A percentile compares a stretch with the other conserved stretches of the same genome.
Evolutionary conservation across 1,140 invertebrate genomes (phyloP).

Genomic region (Drosophila kohkoa): DNA sequence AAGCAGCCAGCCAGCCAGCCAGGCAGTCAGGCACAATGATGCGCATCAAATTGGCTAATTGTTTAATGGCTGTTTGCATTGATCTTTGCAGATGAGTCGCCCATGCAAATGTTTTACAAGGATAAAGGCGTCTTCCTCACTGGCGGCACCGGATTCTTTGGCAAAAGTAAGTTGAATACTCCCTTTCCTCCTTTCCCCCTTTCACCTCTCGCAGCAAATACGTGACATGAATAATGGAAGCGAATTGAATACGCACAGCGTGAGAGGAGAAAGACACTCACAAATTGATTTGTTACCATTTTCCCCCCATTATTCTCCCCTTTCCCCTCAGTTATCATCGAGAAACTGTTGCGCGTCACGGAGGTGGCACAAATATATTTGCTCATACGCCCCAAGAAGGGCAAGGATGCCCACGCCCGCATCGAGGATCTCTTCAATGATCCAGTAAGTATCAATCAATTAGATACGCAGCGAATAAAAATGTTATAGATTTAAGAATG

Average conservation of each 20-base stretch:
- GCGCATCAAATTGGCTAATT: conserved; percentile 81
- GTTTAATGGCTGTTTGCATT: conserved; percentile 82
- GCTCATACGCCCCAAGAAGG: conserved; percentile 91
- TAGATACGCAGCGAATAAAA: too few species aligned
- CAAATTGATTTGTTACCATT: conserved; percentile 39
- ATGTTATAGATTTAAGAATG: too few species aligned
- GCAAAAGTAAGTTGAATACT: conserved; percentile 86
- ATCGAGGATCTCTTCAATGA: conserved; percentile 89
- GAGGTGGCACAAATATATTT: conserved; percentile 91
- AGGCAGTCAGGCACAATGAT: conserved; percentile 57
- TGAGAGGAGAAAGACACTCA: neutral
- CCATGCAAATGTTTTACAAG: conserved; percentile 88
- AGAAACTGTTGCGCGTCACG: conserved; percentile 93
- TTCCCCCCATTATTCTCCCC: neutral
- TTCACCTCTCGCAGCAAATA: conserved; percentile 37
- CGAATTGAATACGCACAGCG: neutral
- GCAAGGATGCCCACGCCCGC: conserved; percentile 88
- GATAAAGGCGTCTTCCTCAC: conserved; percentile 89
- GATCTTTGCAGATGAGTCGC: conserved; percentile 82
- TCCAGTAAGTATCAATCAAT: conserved; percentile 85
- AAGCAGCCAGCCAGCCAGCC: neutral
- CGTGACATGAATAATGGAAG: conserved; percentile 63
- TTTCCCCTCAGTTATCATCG: conserved; percentile 87
- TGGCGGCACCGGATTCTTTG: conserved; percentile 92
- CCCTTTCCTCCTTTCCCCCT: neutral